Conservation (phyloP, 92 coral and sea anemone genomes). For the Porites lobata region DNA sequence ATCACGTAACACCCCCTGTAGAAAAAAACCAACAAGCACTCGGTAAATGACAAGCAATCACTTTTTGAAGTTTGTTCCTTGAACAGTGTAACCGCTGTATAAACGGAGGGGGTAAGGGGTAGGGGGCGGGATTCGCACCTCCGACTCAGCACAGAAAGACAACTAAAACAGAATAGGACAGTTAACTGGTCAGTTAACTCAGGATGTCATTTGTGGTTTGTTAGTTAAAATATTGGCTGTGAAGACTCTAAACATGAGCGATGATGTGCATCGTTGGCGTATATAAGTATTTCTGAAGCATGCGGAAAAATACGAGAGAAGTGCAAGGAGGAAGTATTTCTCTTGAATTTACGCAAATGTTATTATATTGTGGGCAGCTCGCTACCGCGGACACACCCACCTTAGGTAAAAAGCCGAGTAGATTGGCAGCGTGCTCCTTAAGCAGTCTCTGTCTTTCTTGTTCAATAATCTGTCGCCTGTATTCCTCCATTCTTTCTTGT, state of each 20-base stretch:
- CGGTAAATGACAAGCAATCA: background rate
- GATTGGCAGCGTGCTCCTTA: conserved; percentile 95
- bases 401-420: conserved; percentile 98
- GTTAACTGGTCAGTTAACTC: too few species aligned
- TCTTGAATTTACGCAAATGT: background rate
- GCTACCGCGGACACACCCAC: conserved; percentile 51
- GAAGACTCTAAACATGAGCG: too few species aligned
- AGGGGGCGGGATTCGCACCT: too few species aligned
- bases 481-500: conserved; percentile 95
- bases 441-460: conserved; percentile 95
- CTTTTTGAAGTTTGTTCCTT: background rate
- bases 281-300: too few species aligned
- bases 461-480: conserved; percentile 95
- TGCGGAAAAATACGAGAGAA: too few species aligned
- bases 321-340: background rate
- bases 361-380: background rate
- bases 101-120: too few species aligned
- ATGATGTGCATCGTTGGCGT: too few species aligned
- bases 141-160: too few species aligned
- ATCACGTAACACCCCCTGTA: conserved; percentile 96
- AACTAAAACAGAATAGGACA: too few species aligned
- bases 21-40: background rate
- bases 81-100: background rate
- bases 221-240: too few species aligned
- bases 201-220: too few species aligned